Evolutionary conservation across 2,888 invertebrate genomes (phyloP), one percentile per base, ranked within the genome.

Genomic region (Leucania comma): DNA sequence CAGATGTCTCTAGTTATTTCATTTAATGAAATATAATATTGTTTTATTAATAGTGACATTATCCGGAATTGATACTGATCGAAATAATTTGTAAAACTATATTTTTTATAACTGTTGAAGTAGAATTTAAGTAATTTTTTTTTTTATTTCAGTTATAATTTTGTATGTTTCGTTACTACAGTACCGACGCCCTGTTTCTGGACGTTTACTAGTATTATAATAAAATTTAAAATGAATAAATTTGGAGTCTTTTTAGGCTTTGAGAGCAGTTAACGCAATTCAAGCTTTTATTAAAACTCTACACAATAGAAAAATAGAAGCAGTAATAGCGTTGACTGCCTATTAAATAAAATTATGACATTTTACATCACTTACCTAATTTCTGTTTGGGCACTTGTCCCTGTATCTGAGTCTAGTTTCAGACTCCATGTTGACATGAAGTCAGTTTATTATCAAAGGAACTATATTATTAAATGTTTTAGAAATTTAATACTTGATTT

Each of bases 81-180:
- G 17, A 64, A 72, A 46, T 22, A 38, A 73, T 54, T 54, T 35
- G 35, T 38, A 32, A 72, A 71, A 35, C 46, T 46, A 14, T 35
- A 10, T 32, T 24, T 35, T 50, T 51, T 54, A 22, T n/a, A 10
- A 50, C 12, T 62, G 42, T 54, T 53, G 51, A 72, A 26, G 6
- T 70, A 59, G n/a, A 4, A 29, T 32, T 38, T 51, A 60, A 26
- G 38, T 51, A n/a, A 42, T 60, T 51, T 42, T 26, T 53, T 54
- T 53, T 48, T 32, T n/a, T 14, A 22, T 22, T 3, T 26, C 5
- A 54, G 24, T 48, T 73, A 73, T 24, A 73, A 38, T 54, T 73
- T 73, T 22, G 20, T 26, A 29, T 22, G 12, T 48, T 6, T 62
- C 3, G 32, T 62, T 71, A 48, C 12, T 51, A 51, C 46, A 46